Base-by-base conservation (phyloP, 2,888 invertebrate genomes). In the Scelioninae gen. 2 region DNA sequence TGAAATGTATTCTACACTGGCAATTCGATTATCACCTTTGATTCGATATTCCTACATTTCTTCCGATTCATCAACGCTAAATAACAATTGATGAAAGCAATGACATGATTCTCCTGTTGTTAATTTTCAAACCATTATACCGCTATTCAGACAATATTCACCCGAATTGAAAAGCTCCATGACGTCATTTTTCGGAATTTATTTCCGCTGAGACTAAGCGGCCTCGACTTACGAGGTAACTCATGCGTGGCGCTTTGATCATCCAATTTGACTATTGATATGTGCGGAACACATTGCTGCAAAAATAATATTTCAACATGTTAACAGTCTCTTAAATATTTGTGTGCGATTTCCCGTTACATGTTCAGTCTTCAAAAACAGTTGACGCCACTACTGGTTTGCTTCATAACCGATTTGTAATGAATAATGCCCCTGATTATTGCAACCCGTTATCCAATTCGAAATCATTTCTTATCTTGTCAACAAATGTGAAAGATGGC, bases 381-480 rank as follows among this genome's bases (percentile, higher is more conserved):
- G 19, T n/a, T n/a, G 18, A 35, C 52, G 52, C 19, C 35, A 6
- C 28, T 25, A 28, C 13, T 46, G 39, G 37, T n/a, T 39, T 22
- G n/a, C 19, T 15, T 31, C 31, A 25, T 9, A 31, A 31, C 10
- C 3, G 19, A 31, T 7, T 9, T 31, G 4, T 31, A n/a, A 2
- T 16, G 15, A 64, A 16, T 64, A 64, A 64, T 64, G 64, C 64
- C 64, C 61, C 46, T 31, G 18, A 22, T 25, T 55, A 55, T 64
- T 64, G 64, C 64, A 55, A 55, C 31, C 18, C 6, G 35, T 63
- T 18, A 10, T 16, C 31, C 13, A 37, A 39, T 13, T 9, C 2
- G 6, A 18, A 39, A 31, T 16, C 15, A 16, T 22, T 11, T 5
- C 15, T 13, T 22, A 4, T 35, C 11, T 31, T n/a, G n/a, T 31